These are phyloP conservation scores for Colossoma macropomum DNA, from an alignment of 2,113 vertebrate species.

Conservation along the genomic window DNA sequence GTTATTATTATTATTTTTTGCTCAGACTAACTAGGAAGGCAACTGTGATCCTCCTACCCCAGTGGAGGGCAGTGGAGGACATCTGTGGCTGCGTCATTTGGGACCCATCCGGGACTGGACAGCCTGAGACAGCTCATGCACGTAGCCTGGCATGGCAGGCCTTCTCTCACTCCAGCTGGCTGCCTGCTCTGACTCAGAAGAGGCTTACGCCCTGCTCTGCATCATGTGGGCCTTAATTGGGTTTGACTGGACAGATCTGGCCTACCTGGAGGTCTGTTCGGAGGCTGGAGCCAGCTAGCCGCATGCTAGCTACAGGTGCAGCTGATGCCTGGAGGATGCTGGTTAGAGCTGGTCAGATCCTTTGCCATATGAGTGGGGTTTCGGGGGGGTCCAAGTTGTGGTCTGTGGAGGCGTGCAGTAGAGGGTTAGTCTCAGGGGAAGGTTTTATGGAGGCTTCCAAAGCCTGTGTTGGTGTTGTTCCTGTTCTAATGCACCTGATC, in stretches of 20 bases:
- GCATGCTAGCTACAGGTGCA: slow-evolving; percentile 61
- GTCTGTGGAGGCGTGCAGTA: slow-evolving; percentile 8
- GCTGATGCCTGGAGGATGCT: slow-evolving; percentile 56
- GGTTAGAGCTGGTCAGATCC: slow-evolving; percentile 58
- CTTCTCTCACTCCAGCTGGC: slow-evolving; percentile 60
- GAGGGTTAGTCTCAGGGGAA: slow-evolving; percentile 16
- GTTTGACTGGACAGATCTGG: slow-evolving; percentile 65
- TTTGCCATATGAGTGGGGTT: slow-evolving; percentile 29
- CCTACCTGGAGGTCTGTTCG: slow-evolving; percentile 59
- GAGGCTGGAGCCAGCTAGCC: slow-evolving; percentile 12
- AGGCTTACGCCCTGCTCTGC: slow-evolving; percentile 66
- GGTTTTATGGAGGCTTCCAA: background rate
- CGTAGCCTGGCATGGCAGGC: slow-evolving; percentile 10
- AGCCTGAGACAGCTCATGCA: slow-evolving; percentile 5
- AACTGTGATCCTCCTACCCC: background rate
- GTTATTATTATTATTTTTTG: too few relatives aligned
- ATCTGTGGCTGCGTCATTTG: slow-evolving; percentile 6
- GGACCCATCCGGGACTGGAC: slow-evolving; percentile 12
- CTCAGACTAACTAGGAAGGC: background rate
- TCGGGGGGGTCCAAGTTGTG: slow-evolving; percentile 34
- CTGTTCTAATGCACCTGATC: background rate
- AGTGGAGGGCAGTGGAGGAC: background rate
- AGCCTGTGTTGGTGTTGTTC: background rate
- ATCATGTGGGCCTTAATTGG: slow-evolving; percentile 63
- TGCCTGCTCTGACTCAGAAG: slow-evolving; percentile 63